These are phyloP conservation scores for Alcedo quadribrachys DNA, from an alignment of 2,797 vertebrate genomes.

Conservation along the genomic window DNA sequence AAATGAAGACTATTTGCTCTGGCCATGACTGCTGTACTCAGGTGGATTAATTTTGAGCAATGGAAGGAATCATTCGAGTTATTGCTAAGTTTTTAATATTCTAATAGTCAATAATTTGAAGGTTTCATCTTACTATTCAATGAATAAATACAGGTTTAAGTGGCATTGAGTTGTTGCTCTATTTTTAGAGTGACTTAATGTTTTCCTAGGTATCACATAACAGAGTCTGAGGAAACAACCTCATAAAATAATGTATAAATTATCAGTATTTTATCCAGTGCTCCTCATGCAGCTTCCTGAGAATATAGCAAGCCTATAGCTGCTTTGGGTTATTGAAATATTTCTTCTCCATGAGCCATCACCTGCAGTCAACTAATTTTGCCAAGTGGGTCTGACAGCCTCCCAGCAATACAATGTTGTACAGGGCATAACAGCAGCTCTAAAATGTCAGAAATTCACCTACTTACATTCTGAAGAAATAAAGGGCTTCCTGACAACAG, in stretches of 20 bases:
- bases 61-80: not conserved
- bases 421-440: not conserved
- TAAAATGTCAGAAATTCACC: not conserved
- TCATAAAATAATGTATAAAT: not conserved
- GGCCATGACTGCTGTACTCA: not conserved
- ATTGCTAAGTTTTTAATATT: not conserved
- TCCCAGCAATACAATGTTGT: not conserved
- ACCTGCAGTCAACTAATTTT: not conserved
- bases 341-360: not conserved
- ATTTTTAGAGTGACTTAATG: not conserved
- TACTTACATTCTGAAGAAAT: not conserved
- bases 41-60: not conserved
- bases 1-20: not conserved
- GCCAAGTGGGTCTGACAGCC: not conserved
- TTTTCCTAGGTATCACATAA: not conserved
- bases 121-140: not conserved
- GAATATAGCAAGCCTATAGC: rapidly evolving
- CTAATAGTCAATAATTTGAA: not conserved
- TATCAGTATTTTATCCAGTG: not conserved
- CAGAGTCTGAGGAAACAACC: not conserved
- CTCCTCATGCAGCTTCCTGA: not conserved
- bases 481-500: not conserved
- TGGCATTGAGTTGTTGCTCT: not conserved
- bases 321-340: not conserved
- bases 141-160: not conserved